These are phyloP conservation scores for Orchesella flavescens DNA, from an alignment of 2,888 invertebrate genomes.

Conservation along the genomic window DNA sequence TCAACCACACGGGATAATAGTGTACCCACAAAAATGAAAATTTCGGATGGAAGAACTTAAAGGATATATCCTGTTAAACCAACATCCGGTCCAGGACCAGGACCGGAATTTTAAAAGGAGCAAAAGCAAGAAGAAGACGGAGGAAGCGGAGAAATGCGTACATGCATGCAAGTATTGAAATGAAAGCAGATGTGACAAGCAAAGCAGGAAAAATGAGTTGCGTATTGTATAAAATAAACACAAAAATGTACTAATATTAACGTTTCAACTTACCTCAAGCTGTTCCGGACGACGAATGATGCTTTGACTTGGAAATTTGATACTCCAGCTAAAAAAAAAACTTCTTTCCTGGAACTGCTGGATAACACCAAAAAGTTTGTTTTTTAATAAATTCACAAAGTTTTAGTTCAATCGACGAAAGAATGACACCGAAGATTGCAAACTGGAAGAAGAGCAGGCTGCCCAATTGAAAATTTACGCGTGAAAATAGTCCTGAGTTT, in stretches of 20 bases:
- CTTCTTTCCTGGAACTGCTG: too few relatives aligned
- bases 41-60: slow-evolving; percentile 10
- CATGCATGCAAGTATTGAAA: not conserved
- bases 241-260: too few relatives aligned
- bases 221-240: too few relatives aligned
- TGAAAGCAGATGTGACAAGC: slow-evolving; percentile 16
- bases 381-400: too few relatives aligned
- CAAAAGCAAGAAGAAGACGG: not conserved
- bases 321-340: slow-evolving; percentile 27
- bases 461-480: too few relatives aligned
- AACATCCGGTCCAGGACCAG: slow-evolving; percentile 58
- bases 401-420: too few relatives aligned
- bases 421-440: not conserved
- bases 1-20: not conserved
- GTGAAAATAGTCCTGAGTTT: too few relatives aligned
- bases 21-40: not conserved
- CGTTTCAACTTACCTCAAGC: slow-evolving; percentile 33
- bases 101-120: too few relatives aligned
- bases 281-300: slow-evolving; percentile 38
- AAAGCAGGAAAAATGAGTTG: not conserved
- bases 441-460: not conserved
- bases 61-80: slow-evolving; percentile 37
- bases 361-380: too few relatives aligned
- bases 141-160: not conserved
- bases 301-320: slow-evolving; percentile 46